phyloP scores from a whole-genome alignment of 2,888 invertebrate genomes.

The Tolmerus cingulatus region DNA sequence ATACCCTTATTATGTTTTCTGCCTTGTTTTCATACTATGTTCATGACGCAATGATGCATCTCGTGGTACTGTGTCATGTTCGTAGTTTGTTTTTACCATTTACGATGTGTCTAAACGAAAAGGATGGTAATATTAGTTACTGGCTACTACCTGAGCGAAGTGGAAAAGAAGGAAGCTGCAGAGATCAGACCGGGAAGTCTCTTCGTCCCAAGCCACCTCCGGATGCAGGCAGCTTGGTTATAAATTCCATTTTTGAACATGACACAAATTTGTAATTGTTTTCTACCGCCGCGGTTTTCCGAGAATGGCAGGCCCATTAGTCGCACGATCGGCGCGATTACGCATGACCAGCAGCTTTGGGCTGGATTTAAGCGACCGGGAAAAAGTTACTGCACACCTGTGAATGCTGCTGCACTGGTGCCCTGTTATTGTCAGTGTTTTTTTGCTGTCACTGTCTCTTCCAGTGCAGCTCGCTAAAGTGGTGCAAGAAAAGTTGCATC shows the following conservation, averaged over 20 bases:
- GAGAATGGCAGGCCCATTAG: conserved; percentile 1
- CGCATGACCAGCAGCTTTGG: neutral
- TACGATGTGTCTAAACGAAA: too few species aligned
- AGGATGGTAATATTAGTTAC: too few species aligned
- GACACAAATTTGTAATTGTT: conserved; percentile 7
- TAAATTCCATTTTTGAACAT: neutral
- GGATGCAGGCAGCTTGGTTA: neutral
- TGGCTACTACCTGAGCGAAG: neutral
- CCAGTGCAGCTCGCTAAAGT: neutral
- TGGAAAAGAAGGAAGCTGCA: neutral
- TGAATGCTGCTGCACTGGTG: neutral
- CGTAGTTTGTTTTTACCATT: too few species aligned
- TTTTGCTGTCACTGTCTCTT: conserved; percentile 1
- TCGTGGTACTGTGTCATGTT: too few species aligned
- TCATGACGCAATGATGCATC: too few species aligned
- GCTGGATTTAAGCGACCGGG: neutral
- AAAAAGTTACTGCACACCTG: conserved; percentile 2
- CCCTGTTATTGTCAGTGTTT: neutral
- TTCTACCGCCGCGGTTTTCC: neutral
- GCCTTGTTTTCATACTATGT: too few species aligned
- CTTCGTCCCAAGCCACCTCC: neutral
- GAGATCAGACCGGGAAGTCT: neutral
- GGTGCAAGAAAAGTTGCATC: neutral
- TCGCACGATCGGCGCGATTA: neutral
- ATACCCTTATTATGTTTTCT: too few species aligned